Base-by-base conservation (phyloP, 2,888 invertebrate genomes). In the Rhingia rostrata region DNA sequence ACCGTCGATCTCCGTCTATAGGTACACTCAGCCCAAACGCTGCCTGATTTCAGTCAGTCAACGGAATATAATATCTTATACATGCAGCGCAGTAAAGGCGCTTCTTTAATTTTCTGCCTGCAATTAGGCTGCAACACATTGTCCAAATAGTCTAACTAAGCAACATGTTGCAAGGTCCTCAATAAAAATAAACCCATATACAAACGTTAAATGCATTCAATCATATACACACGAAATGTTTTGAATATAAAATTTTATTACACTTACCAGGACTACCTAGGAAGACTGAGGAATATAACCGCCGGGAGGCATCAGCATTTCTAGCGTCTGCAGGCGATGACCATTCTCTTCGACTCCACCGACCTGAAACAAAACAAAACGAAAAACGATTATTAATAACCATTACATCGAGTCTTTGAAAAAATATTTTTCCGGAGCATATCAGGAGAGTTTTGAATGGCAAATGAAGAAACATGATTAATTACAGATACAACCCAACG, bases 261-360 rank as follows among this genome's bases (percentile, higher is more conserved):
- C 53, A 92, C 92, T 92, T 93, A 94, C 94, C 94, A 92, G 97
- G 97, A 93, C 97, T 97, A 92, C 97, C 97, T 92, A 97, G 95
- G 94, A 97, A 97, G 93, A 97, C 97, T 92, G 96, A 97, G 93
- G 97, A 97, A 93, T 97, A 97, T 88, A 95, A 93, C 91, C 97
- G 95, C 93, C 97, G 95, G 93, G 97, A 95, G 91, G 95, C 94
- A 88, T 94, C 95, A 87, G 95, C 94, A 91, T 94, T 95, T 92
- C 94, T 93, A 89, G 96, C 95, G 92, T 97, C 96, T 88, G 95
- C 95, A 89, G 96, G 96, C 89, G 96, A 95, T 88, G 95, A 96
- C 97, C 97, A 97, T 92, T 97, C 97, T 92, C 97, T 95, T 92
- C 96, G 94, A 94, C 97, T 97, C 97, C 97, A 97, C 94, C 97